A percentile compares a stretch with the other conserved stretches of the same genome.
Conservation (phyloP, 2,797 vertebrate genomes). For the Smutsia temminckii region DNA sequence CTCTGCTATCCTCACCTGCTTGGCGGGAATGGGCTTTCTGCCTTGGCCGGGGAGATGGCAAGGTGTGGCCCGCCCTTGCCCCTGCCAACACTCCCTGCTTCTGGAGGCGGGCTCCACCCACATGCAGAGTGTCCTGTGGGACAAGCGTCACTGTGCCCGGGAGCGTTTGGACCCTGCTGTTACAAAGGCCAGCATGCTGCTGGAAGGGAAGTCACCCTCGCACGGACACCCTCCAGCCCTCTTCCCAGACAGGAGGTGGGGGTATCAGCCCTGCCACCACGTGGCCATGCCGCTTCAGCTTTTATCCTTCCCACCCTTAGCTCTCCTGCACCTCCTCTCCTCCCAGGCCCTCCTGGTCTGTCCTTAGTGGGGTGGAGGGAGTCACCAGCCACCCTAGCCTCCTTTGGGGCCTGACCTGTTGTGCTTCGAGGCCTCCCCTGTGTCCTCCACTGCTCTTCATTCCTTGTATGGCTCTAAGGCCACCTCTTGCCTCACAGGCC, state of each 20-base stretch:
- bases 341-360: background rate
- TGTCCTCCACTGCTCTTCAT: background rate
- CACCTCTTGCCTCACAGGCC: no score
- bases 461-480: background rate
- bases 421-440: background rate
- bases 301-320: background rate
- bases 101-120: background rate
- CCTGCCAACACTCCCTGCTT: background rate
- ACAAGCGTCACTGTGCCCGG: background rate
- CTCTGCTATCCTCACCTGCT: background rate
- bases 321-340: background rate
- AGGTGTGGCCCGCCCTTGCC: background rate
- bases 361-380: background rate
- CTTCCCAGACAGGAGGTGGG: background rate
- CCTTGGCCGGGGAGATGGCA: background rate
- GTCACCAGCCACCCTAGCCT: background rate
- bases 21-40: background rate
- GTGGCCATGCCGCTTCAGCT: background rate
- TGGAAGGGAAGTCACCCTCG: background rate
- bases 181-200: background rate
- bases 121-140: no score
- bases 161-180: background rate
- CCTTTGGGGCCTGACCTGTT: background rate
- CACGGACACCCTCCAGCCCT: background rate
- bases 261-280: background rate